phyloP scores from a whole-genome alignment of 2,113 vertebrate genomes.

The Ceuthmochares aereus region DNA sequence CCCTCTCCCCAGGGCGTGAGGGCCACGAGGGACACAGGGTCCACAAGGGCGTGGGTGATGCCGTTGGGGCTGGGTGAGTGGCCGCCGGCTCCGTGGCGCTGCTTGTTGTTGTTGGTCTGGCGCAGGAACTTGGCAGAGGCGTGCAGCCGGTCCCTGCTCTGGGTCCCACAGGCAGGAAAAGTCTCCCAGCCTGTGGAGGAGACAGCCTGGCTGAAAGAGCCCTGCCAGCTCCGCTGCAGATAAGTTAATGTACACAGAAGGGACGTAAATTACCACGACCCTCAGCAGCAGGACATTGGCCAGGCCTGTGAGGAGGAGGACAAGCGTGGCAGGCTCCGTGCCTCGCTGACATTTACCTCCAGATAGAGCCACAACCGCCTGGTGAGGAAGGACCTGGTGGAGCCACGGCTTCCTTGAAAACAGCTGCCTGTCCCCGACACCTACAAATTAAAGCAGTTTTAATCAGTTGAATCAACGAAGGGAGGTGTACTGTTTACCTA shows the following conservation, averaged over 20 bases:
- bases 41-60: slow-evolving; percentile 47
- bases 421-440: slow-evolving; percentile 82
- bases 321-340: slow-evolving; percentile 83
- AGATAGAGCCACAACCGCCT: slow-evolving; percentile 74
- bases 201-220: slow-evolving; percentile 95
- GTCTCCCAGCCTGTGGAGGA: slow-evolving; percentile 90
- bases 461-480: slow-evolving; percentile 78
- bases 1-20: fast-evolving
- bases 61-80: slow-evolving; percentile 72
- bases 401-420: slow-evolving; percentile 88
- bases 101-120: slow-evolving; percentile 84
- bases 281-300: slow-evolving; percentile 97
- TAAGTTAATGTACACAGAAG: slow-evolving; percentile 97
- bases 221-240: slow-evolving; percentile 94
- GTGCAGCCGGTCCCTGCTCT: slow-evolving; percentile 78
- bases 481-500: slow-evolving; percentile 67
- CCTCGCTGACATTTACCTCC: slow-evolving; percentile 78
- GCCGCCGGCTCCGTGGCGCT: slow-evolving; percentile 79
- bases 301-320: slow-evolving; percentile 98
- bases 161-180: slow-evolving; percentile 88
- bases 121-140: slow-evolving; percentile 84
- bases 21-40: background rate
- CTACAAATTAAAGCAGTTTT: slow-evolving; percentile 80
- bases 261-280: slow-evolving; percentile 96
- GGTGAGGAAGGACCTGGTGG: slow-evolving; percentile 79